Percentiles rank a stretch among this genome's conserved stretches.
phyloP scores from a whole-genome alignment of 2,797 vertebrate species.

The Hyperoplus immaculatus region DNA sequence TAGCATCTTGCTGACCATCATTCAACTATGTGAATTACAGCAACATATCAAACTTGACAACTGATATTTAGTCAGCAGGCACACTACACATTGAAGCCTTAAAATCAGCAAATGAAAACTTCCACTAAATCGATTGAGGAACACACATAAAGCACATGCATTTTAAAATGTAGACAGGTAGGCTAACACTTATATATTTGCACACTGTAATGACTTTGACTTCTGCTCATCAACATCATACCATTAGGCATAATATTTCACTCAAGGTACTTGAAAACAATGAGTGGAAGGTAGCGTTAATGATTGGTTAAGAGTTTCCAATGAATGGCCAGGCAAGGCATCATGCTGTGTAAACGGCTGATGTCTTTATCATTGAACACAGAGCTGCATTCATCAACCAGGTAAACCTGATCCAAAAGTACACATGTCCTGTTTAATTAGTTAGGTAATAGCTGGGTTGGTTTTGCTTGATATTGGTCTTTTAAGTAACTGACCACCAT shows the following conservation, averaged over 20 bases:
- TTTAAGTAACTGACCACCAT: not conserved
- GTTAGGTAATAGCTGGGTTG: not conserved
- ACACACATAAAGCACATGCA: not conserved
- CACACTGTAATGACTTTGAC: not conserved
- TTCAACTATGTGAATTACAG: not conserved
- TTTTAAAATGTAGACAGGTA: not conserved
- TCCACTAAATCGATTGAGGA: not conserved
- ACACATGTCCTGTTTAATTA: constrained; percentile 17
- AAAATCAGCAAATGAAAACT: not conserved
- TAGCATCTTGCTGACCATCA: not conserved
- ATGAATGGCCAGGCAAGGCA: constrained; percentile 54
- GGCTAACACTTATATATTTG: not conserved
- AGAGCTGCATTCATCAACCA: constrained; percentile 67
- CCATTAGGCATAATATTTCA: constrained; percentile 5
- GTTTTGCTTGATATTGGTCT: not conserved
- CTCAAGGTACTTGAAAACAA: constrained; percentile 4
- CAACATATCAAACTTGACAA: not conserved
- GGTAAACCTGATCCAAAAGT: constrained; percentile 35
- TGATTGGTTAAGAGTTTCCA: constrained; percentile 54
- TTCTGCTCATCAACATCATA: constrained; percentile 5
- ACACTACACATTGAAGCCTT: not conserved
- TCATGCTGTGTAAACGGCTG: constrained; percentile 27
- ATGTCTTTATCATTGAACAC: constrained; percentile 60
- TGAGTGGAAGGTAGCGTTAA: constrained; percentile 42
- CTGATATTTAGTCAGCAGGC: not conserved